Conservation (phyloP, 2,113 vertebrate species). For the Channa maculata region DNA sequence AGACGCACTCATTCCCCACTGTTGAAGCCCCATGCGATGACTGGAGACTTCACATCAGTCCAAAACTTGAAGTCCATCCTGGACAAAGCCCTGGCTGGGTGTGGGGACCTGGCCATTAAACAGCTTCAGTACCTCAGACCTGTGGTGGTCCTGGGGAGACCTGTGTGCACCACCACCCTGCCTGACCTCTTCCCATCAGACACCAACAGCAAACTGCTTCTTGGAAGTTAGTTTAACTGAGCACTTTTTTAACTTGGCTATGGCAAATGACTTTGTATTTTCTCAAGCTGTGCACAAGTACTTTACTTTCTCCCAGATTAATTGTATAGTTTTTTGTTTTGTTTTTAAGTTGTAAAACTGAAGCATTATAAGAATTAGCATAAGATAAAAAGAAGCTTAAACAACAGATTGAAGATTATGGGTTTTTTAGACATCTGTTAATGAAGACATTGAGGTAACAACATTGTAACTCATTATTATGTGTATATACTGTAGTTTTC, state of each 20-base stretch:
- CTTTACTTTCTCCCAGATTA: slow-evolving; percentile 35
- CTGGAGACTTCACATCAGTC: slow-evolving; percentile 84
- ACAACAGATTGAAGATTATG: slow-evolving; percentile 17
- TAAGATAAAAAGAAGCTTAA: slow-evolving; percentile 28
- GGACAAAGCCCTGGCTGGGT: slow-evolving; percentile 95
- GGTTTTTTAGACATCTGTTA: slow-evolving; percentile 40
- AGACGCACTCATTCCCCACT: slow-evolving; percentile 82
- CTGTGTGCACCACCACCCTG: slow-evolving; percentile 88
- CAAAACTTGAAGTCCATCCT: slow-evolving; percentile 93
- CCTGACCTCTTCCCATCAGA: slow-evolving; percentile 91
- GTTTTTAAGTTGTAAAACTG: slow-evolving; percentile 67
- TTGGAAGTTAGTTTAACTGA: slow-evolving; percentile 85
- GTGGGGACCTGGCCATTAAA: slow-evolving; percentile 97
- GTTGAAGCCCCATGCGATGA: slow-evolving; percentile 82
- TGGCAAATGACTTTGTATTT: slow-evolving; percentile 47
- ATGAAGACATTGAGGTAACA: slow-evolving; percentile 31
- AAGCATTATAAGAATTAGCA: slow-evolving; percentile 47
- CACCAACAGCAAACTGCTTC: slow-evolving; percentile 89
- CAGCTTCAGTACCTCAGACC: slow-evolving; percentile 98
- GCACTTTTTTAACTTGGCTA: slow-evolving; percentile 51
- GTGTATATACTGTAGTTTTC: slow-evolving; percentile 70
- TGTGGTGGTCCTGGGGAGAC: slow-evolving; percentile 95
- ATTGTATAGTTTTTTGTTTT: slow-evolving; percentile 34
- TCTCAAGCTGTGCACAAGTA: slow-evolving; percentile 48
- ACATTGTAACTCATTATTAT: slow-evolving; percentile 21